Conservation (phyloP, 2,797 vertebrate genomes). For the Oryzias sinensis region DNA sequence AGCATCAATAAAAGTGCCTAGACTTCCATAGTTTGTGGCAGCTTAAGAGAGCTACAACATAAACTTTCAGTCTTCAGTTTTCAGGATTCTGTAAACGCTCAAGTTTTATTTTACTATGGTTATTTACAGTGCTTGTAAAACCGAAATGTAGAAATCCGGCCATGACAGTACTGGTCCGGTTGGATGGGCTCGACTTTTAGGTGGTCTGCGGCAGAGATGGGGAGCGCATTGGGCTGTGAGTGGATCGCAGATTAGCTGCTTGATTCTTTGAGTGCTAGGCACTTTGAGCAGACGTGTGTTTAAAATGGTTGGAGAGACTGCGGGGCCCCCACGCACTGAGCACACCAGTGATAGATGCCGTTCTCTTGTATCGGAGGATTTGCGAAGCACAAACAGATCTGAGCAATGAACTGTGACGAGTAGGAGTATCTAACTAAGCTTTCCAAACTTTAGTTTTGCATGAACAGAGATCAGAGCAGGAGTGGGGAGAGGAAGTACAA, state of each 20-base stretch:
- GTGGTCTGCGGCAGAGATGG: slow-evolving; percentile 40
- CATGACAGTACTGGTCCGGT: not conserved
- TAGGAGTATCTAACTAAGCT: slow-evolving; percentile 68
- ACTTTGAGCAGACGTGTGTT: slow-evolving; percentile 69
- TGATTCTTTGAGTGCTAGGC: slow-evolving; percentile 61
- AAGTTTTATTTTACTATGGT: slow-evolving; percentile 1
- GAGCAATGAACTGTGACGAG: slow-evolving; percentile 76
- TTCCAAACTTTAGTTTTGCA: slow-evolving; percentile 64
- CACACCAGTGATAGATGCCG: slow-evolving; percentile 71
- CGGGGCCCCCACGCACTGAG: slow-evolving; percentile 56
- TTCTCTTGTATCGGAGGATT: slow-evolving; percentile 77
- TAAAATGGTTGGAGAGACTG: slow-evolving; percentile 71
- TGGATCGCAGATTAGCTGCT: slow-evolving; percentile 67
- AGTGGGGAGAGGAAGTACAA: slow-evolving; percentile 10
- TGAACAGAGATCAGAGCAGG: slow-evolving; percentile 43
- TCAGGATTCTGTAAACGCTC: slow-evolving; percentile 5
- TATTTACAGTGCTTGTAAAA: slow-evolving; percentile 3
- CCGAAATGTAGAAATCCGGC: slow-evolving; percentile 3
- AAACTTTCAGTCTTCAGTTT: not conserved
- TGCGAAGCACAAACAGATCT: slow-evolving; percentile 79
- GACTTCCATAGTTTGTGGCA: slow-evolving; percentile 50
- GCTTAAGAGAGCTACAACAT: slow-evolving; percentile 2
- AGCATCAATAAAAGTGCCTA: slow-evolving; percentile 50
- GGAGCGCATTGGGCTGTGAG: slow-evolving; percentile 43
- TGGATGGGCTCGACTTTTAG: slow-evolving; percentile 3